These are phyloP conservation scores for Orchesella cincta DNA, from an alignment of 1,140 invertebrate genomes.

Conservation along the genomic window DNA sequence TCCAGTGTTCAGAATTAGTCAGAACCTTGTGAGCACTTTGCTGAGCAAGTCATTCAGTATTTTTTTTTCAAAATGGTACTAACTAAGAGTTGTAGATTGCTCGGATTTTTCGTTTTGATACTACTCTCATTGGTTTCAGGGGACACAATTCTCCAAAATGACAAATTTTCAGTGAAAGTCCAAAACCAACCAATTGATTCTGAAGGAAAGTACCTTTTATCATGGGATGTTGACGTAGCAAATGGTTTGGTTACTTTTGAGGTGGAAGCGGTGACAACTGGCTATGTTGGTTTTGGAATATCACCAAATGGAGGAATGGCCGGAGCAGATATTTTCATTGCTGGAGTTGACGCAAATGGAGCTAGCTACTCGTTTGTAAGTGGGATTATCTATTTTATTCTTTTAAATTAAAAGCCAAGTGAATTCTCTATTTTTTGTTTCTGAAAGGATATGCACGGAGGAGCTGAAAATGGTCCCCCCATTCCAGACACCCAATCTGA, in stretches of 20 bases:
- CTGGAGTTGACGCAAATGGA: not conserved
- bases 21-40: too few species aligned
- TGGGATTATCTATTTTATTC: not conserved
- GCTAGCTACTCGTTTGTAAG: not conserved
- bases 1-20: too few species aligned
- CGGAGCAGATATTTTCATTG: not conserved
- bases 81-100: too few species aligned
- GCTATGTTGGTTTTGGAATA: not conserved
- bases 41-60: too few species aligned
- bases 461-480: not conserved
- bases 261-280: not conserved
- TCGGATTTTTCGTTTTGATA: too few species aligned
- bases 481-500: not conserved
- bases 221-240: not conserved
- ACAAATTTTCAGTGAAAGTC: too few species aligned
- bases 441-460: not conserved
- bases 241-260: not conserved
- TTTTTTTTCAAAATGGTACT: too few species aligned
- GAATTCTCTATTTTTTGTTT: not conserved
- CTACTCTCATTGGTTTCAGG: too few species aligned
- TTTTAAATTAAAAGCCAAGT: not conserved
- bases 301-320: not conserved
- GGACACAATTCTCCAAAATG: too few species aligned
- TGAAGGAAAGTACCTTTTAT: not conserved
- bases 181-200: too few species aligned